phyloP scores from a whole-genome alignment of 2,113 vertebrate genomes.

The Hippocampus guttulatus region DNA sequence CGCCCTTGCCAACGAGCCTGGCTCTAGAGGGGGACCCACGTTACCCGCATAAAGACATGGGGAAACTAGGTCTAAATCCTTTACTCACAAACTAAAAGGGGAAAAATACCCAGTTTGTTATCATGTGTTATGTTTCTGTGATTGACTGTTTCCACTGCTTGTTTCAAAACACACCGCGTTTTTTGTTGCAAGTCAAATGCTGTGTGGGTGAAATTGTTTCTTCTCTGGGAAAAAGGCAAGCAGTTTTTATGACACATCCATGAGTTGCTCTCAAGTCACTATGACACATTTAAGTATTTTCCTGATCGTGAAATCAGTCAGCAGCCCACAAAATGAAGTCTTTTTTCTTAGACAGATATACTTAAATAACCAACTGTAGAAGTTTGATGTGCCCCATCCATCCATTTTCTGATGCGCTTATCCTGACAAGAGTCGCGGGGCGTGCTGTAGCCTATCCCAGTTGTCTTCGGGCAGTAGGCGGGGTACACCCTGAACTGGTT shows the following conservation, averaged over 20 bases:
- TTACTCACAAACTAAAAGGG: neutral
- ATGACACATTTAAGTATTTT: neutral
- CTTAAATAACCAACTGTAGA: neutral
- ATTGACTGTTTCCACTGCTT: neutral
- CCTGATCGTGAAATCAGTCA: neutral
- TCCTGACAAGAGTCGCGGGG: no score
- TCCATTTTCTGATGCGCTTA: no score
- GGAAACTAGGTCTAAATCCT: no score
- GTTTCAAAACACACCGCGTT: neutral
- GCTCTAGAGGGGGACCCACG: no score
- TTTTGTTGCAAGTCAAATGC: neutral
- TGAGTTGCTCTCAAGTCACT: neutral
- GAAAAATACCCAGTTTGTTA: neutral
- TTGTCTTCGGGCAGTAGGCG: no score
- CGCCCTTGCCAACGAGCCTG: no score
- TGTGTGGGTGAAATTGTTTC: neutral
- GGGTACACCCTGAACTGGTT: no score
- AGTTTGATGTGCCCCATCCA: neutral
- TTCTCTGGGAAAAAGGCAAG: neutral
- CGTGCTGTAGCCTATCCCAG: no score
- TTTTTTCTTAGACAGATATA: neutral
- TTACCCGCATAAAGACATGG: no score
- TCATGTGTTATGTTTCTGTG: neutral
- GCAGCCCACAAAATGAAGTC: constrained; percentile 2
- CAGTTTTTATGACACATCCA: neutral